Conservation (phyloP, 2,113 vertebrate genomes). For the Apus apus region DNA sequence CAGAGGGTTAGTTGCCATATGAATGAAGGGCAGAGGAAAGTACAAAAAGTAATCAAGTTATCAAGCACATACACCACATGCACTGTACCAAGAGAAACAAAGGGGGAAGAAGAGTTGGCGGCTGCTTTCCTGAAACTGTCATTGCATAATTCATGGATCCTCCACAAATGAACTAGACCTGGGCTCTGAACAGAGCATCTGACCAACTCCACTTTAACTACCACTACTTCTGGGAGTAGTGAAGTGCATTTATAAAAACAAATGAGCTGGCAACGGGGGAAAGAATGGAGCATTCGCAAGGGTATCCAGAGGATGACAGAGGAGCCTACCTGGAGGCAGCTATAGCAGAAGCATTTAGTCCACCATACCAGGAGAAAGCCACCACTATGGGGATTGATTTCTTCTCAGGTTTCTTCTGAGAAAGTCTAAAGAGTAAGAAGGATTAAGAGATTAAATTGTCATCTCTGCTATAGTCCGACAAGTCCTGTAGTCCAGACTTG, state of each 20-base stretch:
- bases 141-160: not conserved
- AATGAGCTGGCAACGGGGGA: slow-evolving; percentile 4
- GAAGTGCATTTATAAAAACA: slow-evolving; percentile 25
- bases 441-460: slow-evolving; percentile 69
- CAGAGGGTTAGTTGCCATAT: not conserved
- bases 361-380: slow-evolving; percentile 67
- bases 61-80: not conserved
- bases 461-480: slow-evolving; percentile 37
- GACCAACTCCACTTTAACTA: not conserved
- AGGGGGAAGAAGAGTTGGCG: not conserved
- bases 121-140: not conserved
- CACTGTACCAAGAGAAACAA: not conserved
- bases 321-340: slow-evolving; percentile 67
- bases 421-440: slow-evolving; percentile 70
- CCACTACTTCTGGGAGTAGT: slow-evolving; percentile 12
- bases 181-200: not conserved
- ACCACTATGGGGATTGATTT: slow-evolving; percentile 61
- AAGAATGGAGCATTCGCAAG: slow-evolving; percentile 30
- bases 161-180: not conserved
- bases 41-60: not conserved
- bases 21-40: not conserved
- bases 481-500: slow-evolving; percentile 25
- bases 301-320: slow-evolving; percentile 30
- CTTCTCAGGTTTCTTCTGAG: slow-evolving; percentile 71
- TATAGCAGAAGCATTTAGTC: slow-evolving; percentile 71